Evolutionary conservation across 2,888 invertebrate genomes (phyloP).

Genomic region (Bruchidius siliquastri): DNA sequence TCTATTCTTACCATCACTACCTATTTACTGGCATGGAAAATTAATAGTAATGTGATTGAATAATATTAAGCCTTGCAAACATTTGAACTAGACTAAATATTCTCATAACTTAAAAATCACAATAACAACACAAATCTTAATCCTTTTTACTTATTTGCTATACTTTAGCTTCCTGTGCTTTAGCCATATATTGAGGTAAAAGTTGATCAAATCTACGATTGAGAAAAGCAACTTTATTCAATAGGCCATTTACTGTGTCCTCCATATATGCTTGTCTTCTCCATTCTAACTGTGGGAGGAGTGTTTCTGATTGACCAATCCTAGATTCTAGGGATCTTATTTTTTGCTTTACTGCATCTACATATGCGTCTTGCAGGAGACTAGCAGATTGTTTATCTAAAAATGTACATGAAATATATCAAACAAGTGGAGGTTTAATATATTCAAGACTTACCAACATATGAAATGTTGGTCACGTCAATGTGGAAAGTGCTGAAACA

Average conservation of each 20-base stretch:
- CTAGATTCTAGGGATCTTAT: conserved; percentile 47
- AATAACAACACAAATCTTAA: too few relatives aligned
- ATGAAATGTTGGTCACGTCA: conserved; percentile 47
- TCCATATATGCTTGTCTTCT: conserved; percentile 47
- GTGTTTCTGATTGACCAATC: conserved; percentile 43
- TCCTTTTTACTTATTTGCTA: conserved; percentile 5
- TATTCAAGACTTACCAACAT: conserved; percentile 42
- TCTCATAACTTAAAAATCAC: too few relatives aligned
- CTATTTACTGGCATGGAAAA: too few relatives aligned
- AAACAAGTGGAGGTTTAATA: neutral
- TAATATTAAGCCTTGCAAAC: too few relatives aligned
- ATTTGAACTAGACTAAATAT: too few relatives aligned
- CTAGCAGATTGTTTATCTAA: conserved; percentile 31
- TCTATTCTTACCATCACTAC: too few relatives aligned
- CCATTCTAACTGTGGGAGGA: conserved; percentile 46
- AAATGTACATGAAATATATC: too few relatives aligned
- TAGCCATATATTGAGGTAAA: conserved; percentile 41
- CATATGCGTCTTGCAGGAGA: conserved; percentile 46
- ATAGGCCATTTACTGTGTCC: conserved; percentile 45
- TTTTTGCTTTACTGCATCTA: conserved; percentile 49
- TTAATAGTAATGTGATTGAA: too few relatives aligned
- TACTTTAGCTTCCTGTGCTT: conserved; percentile 8
- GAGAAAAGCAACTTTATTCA: conserved; percentile 47
- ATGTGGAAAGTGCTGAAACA: conserved; percentile 45
- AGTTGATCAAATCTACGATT: conserved; percentile 50